A percentile compares a stretch with the other conserved stretches of the same genome.
Conservation (phyloP, 2,797 vertebrate species). For the Tympanoctomys barrerae region DNA sequence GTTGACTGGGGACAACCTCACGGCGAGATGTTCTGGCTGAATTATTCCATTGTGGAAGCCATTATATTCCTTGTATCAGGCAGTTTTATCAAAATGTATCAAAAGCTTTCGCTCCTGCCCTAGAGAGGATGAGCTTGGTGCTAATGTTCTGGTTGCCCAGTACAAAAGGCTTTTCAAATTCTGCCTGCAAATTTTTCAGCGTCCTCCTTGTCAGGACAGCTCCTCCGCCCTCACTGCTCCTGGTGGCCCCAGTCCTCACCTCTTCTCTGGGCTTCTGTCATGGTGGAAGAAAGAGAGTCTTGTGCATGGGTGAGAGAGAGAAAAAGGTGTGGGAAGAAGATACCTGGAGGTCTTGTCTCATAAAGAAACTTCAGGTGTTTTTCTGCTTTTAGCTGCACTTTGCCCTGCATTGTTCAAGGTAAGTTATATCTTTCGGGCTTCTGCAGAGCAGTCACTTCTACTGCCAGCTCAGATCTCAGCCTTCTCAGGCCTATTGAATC, state of each 20-base stretch:
- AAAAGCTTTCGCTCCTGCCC: neutral
- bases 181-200: neutral
- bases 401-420: neutral
- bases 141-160: neutral
- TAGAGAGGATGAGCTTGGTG: neutral
- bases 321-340: neutral
- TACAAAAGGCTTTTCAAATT: neutral
- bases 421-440: neutral
- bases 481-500: neutral
- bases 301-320: neutral
- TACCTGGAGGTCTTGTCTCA: neutral
- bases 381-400: neutral
- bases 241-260: too few relatives aligned
- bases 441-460: neutral
- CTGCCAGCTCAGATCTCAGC: neutral
- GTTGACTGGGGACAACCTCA: neutral
- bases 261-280: neutral
- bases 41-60: neutral
- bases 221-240: neutral
- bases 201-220: neutral
- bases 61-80: neutral
- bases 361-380: neutral
- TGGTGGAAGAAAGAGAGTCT: accelerated
- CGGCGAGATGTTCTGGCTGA: neutral
- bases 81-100: neutral